Conservation (phyloP, 1,140 invertebrate species). For the Arctopsyche grandis region DNA sequence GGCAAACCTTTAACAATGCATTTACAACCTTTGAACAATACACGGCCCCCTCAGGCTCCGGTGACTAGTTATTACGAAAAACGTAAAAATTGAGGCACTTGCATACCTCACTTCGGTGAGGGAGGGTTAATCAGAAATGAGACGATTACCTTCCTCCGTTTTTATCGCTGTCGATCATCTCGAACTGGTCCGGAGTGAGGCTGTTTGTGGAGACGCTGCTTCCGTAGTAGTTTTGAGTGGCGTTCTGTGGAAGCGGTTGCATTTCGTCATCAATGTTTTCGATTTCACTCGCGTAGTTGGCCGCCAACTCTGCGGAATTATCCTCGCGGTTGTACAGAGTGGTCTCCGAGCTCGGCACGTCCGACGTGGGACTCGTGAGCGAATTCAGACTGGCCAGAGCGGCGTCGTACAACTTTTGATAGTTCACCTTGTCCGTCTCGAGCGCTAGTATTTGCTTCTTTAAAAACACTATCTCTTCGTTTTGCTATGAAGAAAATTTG, state of each 20-base stretch:
- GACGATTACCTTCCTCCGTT: slow-evolving; percentile 60
- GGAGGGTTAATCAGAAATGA: too few species aligned
- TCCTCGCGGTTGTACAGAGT: slow-evolving; percentile 50
- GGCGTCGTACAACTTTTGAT: slow-evolving; percentile 66
- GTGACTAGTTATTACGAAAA: too few species aligned
- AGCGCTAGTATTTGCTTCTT: slow-evolving; percentile 66
- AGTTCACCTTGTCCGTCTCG: slow-evolving; percentile 69
- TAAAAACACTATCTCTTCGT: slow-evolving; percentile 68
- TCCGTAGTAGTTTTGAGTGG: slow-evolving; percentile 64
- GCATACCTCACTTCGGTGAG: too few species aligned
- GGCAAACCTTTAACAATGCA: too few species aligned
- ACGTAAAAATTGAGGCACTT: too few species aligned
- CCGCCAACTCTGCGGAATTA: slow-evolving; percentile 48
- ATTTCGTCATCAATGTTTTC: slow-evolving; percentile 57
- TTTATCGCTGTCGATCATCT: slow-evolving; percentile 65
- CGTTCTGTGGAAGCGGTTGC: slow-evolving; percentile 61
- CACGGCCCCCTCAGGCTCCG: too few species aligned
- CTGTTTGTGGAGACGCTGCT: slow-evolving; percentile 64
- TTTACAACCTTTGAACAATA: too few species aligned
- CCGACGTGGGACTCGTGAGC: slow-evolving; percentile 62
- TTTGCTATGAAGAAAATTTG: slow-evolving; percentile 59
- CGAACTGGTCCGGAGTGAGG: slow-evolving; percentile 65
- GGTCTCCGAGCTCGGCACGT: slow-evolving; percentile 55
- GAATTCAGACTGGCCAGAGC: slow-evolving; percentile 65
- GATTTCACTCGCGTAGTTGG: slow-evolving; percentile 58